Percentiles rank a stretch among this genome's conserved stretches.
Evolutionary conservation across 2,888 invertebrate species (phyloP).

Genomic region (Cloeon dipterum): DNA sequence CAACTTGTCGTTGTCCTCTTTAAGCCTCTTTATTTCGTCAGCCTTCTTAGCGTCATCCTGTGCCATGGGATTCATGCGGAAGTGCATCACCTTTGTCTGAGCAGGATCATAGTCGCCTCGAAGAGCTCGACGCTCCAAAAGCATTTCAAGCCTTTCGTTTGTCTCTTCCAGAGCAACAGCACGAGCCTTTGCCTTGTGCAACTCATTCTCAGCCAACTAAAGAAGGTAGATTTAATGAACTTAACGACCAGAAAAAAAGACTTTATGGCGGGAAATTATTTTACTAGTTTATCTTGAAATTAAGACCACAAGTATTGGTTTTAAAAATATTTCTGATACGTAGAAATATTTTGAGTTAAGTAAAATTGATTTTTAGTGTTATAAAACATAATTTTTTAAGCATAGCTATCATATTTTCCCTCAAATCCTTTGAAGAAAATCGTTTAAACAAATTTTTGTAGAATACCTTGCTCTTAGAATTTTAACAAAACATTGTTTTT

Average conservation of each 20-base stretch:
- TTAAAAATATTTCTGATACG: no score
- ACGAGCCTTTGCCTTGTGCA: constrained; percentile 7
- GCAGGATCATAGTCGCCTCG: constrained; percentile 26
- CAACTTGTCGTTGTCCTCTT: constrained; percentile 32
- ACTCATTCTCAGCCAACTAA: constrained; percentile 11
- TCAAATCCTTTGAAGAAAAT: no score
- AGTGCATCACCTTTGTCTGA: constrained; percentile 15
- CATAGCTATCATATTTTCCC: no score
- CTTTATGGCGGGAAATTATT: not conserved
- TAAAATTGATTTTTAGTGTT: no score
- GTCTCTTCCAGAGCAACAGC: constrained; percentile 8
- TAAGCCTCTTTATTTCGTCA: constrained; percentile 39
- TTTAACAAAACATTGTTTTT: no score
- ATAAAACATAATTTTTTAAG: no score
- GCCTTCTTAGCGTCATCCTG: constrained; percentile 40
- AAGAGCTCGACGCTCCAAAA: constrained; percentile 36
- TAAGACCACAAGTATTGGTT: not conserved
- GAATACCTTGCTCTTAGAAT: no score
- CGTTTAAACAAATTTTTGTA: no score
- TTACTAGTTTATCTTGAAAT: not conserved
- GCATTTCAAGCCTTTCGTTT: constrained; percentile 36
- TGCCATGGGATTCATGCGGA: constrained; percentile 45
- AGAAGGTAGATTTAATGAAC: no score
- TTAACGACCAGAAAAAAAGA: no score
- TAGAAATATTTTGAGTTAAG: no score